Evolutionary conservation across 2,797 vertebrate genomes (phyloP), one percentile per base, ranked within the genome.

Genomic region (Sternotherus odoratus): DNA sequence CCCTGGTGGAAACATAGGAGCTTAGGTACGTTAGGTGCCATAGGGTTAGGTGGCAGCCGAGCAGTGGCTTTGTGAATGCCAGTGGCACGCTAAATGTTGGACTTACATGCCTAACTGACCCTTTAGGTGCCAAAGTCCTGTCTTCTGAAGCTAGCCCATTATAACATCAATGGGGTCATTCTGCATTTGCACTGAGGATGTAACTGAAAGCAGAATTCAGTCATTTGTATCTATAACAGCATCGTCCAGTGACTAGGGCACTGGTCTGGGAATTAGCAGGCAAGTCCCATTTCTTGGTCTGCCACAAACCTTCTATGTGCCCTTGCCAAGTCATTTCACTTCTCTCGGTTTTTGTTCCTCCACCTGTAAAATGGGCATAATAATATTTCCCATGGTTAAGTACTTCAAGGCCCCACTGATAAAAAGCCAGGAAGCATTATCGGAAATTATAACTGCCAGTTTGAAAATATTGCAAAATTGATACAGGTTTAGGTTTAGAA

Each of bases 171-270:
- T 53, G 26, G 16, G 43, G 21, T 26, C 69, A 63, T 48, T 82
- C 54, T 50, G 57, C 49, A 48, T 82, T 91, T 77, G 43, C 26
- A 6, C 8, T 10, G 74, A 15, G 16, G 66, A 69, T 69, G 4
- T 15, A 21, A 10, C 57, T 6, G 50, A 26, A 54, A 74, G 39
- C 63, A 13, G 1, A 1, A 16, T 1, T 3, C 30, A 24, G 12
- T 2, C 11, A 0, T 49, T n/a, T 19, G 39, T 60, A 53, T 50
- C 4, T 77, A 69, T 16, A 81, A 80, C 53, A 81, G 43, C 17
- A 15, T 28, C 1, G 2, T 0, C 0, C 39, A 19, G 13, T 57
- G 9, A 30, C 54, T 63, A 78, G 30, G 15, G 50, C 0, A 0
- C 79, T 36, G 78, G 63, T 33, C 43, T 24, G 87, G 83, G 78